These are phyloP conservation scores for Drosophila antonietae DNA, from an alignment of 2,888 invertebrate species.

Conservation along the genomic window DNA sequence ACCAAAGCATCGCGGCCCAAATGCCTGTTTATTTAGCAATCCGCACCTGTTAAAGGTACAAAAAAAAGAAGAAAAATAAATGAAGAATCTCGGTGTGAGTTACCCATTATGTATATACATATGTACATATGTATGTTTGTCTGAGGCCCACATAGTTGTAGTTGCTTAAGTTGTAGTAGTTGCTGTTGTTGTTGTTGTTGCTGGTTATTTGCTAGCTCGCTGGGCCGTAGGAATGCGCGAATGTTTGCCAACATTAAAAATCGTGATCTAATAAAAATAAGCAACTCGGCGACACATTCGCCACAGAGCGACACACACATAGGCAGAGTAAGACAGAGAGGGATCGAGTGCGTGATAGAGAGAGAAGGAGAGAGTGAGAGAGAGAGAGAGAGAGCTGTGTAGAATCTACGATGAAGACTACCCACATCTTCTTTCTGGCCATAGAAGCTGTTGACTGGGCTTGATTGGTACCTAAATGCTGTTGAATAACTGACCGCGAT, in stretches of 20 bases:
- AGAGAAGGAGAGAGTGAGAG: too few relatives aligned
- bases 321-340: background rate
- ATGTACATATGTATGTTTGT: constrained; percentile 33
- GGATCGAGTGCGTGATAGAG: background rate
- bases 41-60: constrained; percentile 66
- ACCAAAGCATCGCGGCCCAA: constrained; percentile 8
- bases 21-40: background rate
- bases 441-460: constrained; percentile 25
- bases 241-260: constrained; percentile 81
- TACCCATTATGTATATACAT: constrained; percentile 64
- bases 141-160: constrained; percentile 43
- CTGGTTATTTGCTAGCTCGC: constrained; percentile 35
- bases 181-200: constrained; percentile 30
- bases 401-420: constrained; percentile 41
- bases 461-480: constrained; percentile 44
- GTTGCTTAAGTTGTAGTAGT: constrained; percentile 19
- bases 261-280: constrained; percentile 82
- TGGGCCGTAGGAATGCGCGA: constrained; percentile 71
- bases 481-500: constrained; percentile 58
- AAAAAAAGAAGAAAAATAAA: constrained; percentile 24
- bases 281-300: constrained; percentile 32
- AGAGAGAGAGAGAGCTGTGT: background rate
- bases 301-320: background rate
- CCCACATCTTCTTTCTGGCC: constrained; percentile 24
- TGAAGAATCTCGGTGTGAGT: constrained; percentile 69